Percentiles rank a stretch among this genome's conserved stretches.
These are phyloP conservation scores for Hapalemur alaotrensis DNA, from an alignment of 2,797 vertebrate genomes.

Conservation along the genomic window DNA sequence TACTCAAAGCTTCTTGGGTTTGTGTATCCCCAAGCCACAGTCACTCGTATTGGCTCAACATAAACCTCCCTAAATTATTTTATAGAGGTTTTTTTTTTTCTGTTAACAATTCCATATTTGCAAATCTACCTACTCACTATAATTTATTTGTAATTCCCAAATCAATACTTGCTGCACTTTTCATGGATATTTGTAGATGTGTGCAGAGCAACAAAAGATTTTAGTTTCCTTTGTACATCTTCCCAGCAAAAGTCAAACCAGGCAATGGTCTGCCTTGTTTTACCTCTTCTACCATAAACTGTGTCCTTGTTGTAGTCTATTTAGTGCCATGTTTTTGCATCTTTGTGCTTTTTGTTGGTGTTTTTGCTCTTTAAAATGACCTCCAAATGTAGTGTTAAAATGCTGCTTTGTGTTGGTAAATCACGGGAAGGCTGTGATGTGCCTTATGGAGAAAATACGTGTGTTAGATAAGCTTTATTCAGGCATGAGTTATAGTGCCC, in stretches of 20 bases:
- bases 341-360: background rate
- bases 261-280: background rate
- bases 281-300: background rate
- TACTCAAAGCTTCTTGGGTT: background rate
- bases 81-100: background rate
- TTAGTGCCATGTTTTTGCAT: background rate
- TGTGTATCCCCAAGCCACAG: background rate
- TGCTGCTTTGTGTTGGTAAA: background rate
- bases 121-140: background rate
- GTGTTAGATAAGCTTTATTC: background rate
- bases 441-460: background rate
- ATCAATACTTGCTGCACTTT: background rate
- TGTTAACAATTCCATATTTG: background rate
- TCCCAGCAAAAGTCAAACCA: background rate
- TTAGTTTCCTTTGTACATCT: background rate
- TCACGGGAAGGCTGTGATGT: background rate
- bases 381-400: background rate
- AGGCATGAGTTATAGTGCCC: background rate
- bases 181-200: background rate
- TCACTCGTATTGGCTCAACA: background rate
- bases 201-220: background rate
- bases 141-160: background rate
- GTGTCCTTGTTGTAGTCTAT: background rate
- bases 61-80: background rate
- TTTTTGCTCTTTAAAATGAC: background rate